These are phyloP conservation scores for Shinisaurus crocodilurus DNA, from an alignment of 2,113 vertebrate genomes.

Conservation along the genomic window DNA sequence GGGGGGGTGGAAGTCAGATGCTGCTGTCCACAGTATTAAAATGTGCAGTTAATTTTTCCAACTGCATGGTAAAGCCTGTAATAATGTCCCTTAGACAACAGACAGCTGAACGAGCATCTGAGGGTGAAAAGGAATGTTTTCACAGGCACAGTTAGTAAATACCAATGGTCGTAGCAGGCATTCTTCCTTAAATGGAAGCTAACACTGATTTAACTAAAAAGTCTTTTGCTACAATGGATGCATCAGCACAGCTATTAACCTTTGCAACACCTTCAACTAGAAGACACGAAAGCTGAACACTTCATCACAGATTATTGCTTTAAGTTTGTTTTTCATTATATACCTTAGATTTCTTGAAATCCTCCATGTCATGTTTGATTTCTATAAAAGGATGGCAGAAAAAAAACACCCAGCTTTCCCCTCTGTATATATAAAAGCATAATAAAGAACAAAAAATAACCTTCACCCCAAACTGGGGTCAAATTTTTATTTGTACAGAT, in stretches of 20 bases:
- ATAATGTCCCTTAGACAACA: slow-evolving; percentile 77
- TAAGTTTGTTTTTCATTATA: neutral
- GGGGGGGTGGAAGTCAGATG: slow-evolving; percentile 15
- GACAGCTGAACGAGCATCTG: slow-evolving; percentile 78
- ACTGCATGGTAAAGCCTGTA: slow-evolving; percentile 74
- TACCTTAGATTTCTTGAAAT: slow-evolving; percentile 19
- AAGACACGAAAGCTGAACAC: slow-evolving; percentile 30
- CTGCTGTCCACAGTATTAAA: slow-evolving; percentile 65
- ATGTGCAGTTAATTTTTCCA: slow-evolving; percentile 74
- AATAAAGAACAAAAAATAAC: slow-evolving; percentile 46
- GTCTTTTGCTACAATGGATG: slow-evolving; percentile 54
- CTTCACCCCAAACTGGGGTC: slow-evolving; percentile 32
- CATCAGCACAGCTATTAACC: slow-evolving; percentile 48
- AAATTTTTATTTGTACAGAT: slow-evolving; percentile 39
- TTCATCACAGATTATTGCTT: slow-evolving; percentile 16
- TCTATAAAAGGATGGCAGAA: neutral
- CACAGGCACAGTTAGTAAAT: slow-evolving; percentile 78
- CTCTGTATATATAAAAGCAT: neutral
- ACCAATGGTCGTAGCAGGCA: slow-evolving; percentile 74
- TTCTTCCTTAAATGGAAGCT: slow-evolving; percentile 80
- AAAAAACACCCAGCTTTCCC: neutral
- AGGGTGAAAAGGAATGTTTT: slow-evolving; percentile 83
- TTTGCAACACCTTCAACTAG: slow-evolving; percentile 58
- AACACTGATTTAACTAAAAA: slow-evolving; percentile 61
- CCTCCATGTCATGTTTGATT: neutral